Percentiles rank a stretch among this genome's conserved stretches.
Evolutionary conservation across 2,113 vertebrate species (phyloP).

Genomic region (Varanus komodoensis): DNA sequence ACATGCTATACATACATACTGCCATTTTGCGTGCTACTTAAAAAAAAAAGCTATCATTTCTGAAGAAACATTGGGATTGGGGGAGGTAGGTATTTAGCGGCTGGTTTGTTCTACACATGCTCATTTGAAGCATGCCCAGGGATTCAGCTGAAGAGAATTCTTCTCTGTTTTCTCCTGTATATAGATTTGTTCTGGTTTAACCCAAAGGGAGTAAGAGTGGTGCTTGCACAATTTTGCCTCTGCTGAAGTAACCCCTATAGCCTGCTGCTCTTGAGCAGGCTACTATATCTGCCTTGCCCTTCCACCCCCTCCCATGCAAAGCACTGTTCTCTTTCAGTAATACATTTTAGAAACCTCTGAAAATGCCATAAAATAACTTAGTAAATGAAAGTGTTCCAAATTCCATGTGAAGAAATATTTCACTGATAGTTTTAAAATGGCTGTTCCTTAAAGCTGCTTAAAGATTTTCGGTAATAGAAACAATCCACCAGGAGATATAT

Average conservation of each 20-base stretch:
- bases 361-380: conserved; percentile 4
- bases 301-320: background rate
- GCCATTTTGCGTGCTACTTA: background rate
- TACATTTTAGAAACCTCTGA: conserved; percentile 6
- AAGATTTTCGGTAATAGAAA: conserved; percentile 22
- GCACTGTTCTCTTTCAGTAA: conserved; percentile 10
- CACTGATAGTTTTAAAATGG: conserved; percentile 29
- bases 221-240: background rate
- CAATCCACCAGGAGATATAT: conserved; percentile 7
- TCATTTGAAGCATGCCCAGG: background rate
- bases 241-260: background rate
- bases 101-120: background rate
- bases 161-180: background rate
- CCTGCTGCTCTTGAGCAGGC: background rate
- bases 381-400: background rate
- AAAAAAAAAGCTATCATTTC: background rate
- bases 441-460: conserved; percentile 28
- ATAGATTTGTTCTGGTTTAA: background rate
- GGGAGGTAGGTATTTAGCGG: background rate
- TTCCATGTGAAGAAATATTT: conserved; percentile 13
- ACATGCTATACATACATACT: background rate
- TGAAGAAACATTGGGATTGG: background rate
- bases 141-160: background rate
- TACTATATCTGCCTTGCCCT: background rate
- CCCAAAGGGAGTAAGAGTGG: background rate